Evolutionary conservation across 2,888 invertebrate genomes (phyloP).

Genomic region (Heliconius hortense): DNA sequence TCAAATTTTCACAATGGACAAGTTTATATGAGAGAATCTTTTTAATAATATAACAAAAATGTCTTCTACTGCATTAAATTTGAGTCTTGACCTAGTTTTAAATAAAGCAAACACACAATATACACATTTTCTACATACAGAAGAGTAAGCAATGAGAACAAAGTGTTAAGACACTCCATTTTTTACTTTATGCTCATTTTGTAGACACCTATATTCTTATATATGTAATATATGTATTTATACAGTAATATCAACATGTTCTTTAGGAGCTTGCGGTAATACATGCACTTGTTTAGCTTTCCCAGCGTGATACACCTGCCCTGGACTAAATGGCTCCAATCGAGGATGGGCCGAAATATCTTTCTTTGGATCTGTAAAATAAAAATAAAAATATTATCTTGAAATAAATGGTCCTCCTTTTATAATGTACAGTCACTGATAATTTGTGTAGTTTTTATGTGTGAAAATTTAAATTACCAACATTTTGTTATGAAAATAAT

Average conservation of each 20-base stretch:
- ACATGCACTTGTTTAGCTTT: constrained; percentile 96
- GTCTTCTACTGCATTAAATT: neutral
- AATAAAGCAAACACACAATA: neutral
- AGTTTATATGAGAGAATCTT: too few relatives aligned
- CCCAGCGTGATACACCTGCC: constrained; percentile 96
- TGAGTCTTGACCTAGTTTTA: neutral
- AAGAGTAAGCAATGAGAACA: neutral
- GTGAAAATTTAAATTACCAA: neutral
- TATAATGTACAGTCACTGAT: neutral
- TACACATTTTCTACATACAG: neutral
- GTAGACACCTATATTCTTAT: too few relatives aligned
- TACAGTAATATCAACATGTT: constrained; percentile 56
- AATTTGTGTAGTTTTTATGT: neutral
- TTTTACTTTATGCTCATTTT: neutral
- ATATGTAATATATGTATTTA: constrained; percentile 12
- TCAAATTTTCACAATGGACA: too few relatives aligned
- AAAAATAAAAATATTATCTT: neutral
- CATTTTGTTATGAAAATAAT: neutral
- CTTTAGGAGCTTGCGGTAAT: constrained; percentile 79
- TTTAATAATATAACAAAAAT: too few relatives aligned
- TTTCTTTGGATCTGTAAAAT: constrained; percentile 59
- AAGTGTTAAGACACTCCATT: neutral
- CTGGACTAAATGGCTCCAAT: constrained; percentile 93
- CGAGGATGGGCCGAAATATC: constrained; percentile 86
- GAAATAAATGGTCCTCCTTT: neutral